These are phyloP conservation scores for Anser cygnoides DNA, from an alignment of 2,113 vertebrate genomes.

Conservation along the genomic window DNA sequence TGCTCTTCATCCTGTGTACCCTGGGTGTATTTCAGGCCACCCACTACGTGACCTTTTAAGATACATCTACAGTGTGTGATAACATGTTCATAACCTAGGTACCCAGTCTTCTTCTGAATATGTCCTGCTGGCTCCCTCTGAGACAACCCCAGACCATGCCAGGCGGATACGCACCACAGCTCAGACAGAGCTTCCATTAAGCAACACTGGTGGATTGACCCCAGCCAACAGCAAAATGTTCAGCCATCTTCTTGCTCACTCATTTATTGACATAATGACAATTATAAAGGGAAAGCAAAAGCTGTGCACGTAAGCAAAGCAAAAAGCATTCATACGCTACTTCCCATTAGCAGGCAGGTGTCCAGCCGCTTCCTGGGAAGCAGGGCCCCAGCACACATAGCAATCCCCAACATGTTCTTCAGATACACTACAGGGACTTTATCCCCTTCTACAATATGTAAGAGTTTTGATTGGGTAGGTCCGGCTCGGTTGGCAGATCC, in stretches of 20 bases:
- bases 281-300: neutral
- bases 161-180: neutral
- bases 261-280: neutral
- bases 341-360: neutral
- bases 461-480: no score
- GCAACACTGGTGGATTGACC: neutral
- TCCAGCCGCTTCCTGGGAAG: neutral
- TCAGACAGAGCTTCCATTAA: neutral
- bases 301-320: neutral
- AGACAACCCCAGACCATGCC: neutral
- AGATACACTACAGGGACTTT: no score
- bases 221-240: neutral
- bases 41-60: neutral
- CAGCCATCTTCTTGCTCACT: neutral
- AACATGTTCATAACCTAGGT: neutral
- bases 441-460: no score
- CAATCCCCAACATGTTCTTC: no score
- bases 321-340: neutral
- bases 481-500: no score
- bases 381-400: neutral
- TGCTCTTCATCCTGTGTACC: neutral
- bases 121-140: neutral
- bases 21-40: neutral
- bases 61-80: neutral
- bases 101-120: neutral